Evolutionary conservation across 2,797 vertebrate species (phyloP).

Genomic region (Manis pentadactyla): DNA sequence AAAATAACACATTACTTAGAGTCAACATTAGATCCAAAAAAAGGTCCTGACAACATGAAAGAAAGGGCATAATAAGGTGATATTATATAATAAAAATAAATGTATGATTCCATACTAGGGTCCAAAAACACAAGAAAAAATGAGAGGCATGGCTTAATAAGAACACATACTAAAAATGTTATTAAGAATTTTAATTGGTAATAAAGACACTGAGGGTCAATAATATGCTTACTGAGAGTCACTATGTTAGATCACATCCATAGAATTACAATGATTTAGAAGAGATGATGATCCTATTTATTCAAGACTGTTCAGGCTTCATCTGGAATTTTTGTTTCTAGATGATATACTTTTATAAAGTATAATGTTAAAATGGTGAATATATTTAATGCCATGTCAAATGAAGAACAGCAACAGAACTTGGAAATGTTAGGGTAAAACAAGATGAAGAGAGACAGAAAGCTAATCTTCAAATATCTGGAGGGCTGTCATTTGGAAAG

Average conservation of each 20-base stretch:
- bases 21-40: constrained; percentile 21
- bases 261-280: background rate
- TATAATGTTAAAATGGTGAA: background rate
- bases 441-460: background rate
- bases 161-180: background rate
- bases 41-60: background rate
- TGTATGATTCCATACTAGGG: background rate
- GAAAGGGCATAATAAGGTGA: background rate
- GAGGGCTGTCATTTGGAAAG: background rate
- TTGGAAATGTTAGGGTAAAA: background rate
- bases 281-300: background rate
- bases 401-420: background rate
- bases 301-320: background rate
- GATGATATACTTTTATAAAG: background rate
- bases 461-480: background rate
- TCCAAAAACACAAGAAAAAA: constrained; percentile 45
- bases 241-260: background rate
- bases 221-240: background rate
- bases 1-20: background rate
- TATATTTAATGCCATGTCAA: background rate
- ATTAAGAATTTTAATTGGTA: constrained; percentile 23
- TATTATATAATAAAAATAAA: background rate
- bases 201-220: background rate
- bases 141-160: background rate
- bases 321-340: constrained; percentile 1